These are phyloP conservation scores for Brachypteracias leptosomus DNA, from an alignment of 2,113 vertebrate genomes.

Conservation along the genomic window DNA sequence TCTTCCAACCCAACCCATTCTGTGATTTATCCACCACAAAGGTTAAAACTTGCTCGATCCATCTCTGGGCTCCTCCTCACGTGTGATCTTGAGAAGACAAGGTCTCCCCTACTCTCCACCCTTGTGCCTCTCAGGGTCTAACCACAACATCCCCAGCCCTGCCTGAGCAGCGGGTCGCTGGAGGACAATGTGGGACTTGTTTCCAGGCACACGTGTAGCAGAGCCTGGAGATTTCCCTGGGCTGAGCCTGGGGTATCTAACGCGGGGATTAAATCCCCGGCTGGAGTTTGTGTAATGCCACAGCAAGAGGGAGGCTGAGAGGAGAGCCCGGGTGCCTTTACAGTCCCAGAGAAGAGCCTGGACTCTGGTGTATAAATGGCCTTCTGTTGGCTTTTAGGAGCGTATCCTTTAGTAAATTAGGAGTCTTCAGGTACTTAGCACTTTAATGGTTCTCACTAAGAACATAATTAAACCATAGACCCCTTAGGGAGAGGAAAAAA, in stretches of 20 bases:
- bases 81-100: background rate
- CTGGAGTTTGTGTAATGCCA: background rate
- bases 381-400: conserved; percentile 63
- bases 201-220: background rate
- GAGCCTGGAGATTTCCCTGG: conserved; percentile 4
- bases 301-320: background rate
- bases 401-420: conserved; percentile 60
- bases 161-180: background rate
- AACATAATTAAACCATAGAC: conserved; percentile 66
- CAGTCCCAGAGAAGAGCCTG: conserved; percentile 41
- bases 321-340: background rate
- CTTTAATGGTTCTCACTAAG: conserved; percentile 71
- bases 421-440: conserved; percentile 64
- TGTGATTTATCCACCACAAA: background rate
- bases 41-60: rapidly evolving
- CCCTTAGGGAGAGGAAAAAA: conserved; percentile 45
- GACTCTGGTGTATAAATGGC: conserved; percentile 40
- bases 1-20: background rate
- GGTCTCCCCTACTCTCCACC: background rate
- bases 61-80: background rate
- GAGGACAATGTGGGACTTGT: conserved; percentile 41
- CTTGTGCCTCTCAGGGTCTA: rapidly evolving
- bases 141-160: background rate
- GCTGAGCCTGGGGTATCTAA: background rate
- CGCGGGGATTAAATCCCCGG: background rate